These are phyloP conservation scores for Pseudomyrmex gracilis DNA, from an alignment of 1,140 invertebrate species.

Conservation along the genomic window DNA sequence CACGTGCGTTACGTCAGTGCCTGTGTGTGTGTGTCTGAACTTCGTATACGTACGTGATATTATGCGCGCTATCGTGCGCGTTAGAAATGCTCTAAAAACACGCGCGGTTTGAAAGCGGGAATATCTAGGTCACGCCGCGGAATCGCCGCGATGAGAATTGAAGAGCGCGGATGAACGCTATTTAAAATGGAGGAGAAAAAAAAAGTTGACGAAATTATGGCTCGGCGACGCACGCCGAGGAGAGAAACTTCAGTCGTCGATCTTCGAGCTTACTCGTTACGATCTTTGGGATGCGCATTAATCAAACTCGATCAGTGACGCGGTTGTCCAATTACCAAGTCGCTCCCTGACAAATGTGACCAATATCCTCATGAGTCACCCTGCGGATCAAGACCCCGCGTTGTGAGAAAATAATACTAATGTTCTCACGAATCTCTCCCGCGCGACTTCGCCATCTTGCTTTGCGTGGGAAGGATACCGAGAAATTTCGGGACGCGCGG, in stretches of 20 bases:
- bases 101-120: constrained; percentile 35
- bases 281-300: background rate
- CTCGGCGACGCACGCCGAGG: no score
- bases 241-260: background rate
- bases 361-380: constrained; percentile 15
- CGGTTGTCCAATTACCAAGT: no score
- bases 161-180: background rate
- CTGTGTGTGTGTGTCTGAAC: background rate
- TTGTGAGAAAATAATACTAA: constrained; percentile 17
- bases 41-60: constrained; percentile 26
- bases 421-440: constrained; percentile 40
- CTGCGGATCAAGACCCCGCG: background rate
- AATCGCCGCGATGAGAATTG: background rate
- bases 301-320: background rate
- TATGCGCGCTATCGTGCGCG: constrained; percentile 27
- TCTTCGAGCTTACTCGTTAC: background rate
- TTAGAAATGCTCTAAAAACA: constrained; percentile 61
- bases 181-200: background rate
- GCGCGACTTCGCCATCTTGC: constrained; percentile 41
- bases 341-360: background rate
- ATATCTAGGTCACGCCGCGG: constrained; percentile 24
- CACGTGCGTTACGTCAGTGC: constrained; percentile 53
- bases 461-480: constrained; percentile 10
- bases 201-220: no score
- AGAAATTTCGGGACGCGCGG: constrained; percentile 36